These are phyloP conservation scores for Mastigias papua DNA, from an alignment of 30 jellyfish, hydroid and myxozoan genomes.

Conservation along the genomic window DNA sequence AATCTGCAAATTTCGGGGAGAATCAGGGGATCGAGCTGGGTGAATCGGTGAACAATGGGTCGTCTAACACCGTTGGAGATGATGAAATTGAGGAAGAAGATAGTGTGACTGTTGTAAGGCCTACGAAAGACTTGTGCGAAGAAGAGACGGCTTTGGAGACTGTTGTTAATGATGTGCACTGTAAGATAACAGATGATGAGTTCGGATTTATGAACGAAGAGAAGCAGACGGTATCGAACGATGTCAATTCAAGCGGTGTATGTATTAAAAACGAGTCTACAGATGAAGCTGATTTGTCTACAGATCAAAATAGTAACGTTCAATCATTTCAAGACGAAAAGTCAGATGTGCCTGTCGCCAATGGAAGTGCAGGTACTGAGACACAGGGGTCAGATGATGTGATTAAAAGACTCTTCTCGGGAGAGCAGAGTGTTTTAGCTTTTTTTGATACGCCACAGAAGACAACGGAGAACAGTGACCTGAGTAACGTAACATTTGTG, in stretches of 20 bases:
- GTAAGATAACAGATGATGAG: conserved; percentile 23
- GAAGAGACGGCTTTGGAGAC: conserved; percentile 25
- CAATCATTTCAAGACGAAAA: neutral
- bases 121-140: conserved; percentile 17
- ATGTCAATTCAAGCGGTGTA: neutral
- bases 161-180: conserved; percentile 19
- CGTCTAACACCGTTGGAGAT: neutral
- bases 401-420: conserved; percentile 81
- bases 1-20: neutral
- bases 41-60: neutral
- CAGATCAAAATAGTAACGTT: conserved; percentile 63
- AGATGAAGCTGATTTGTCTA: neutral
- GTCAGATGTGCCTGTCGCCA: conserved; percentile 10
- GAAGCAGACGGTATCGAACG: neutral
- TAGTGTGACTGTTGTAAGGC: neutral
- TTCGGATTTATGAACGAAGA: conserved; percentile 8
- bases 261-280: neutral
- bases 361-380: conserved; percentile 23
- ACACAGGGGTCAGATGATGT: conserved; percentile 58
- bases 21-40: neutral
- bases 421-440: conserved; percentile 85
- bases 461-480: conserved; percentile 2
- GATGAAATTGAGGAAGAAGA: neutral
- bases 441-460: conserved; percentile 77
- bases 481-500: conserved; percentile 10